Evolutionary conservation across 2,888 invertebrate species (phyloP).

Genomic region (Ditula angustiorana): DNA sequence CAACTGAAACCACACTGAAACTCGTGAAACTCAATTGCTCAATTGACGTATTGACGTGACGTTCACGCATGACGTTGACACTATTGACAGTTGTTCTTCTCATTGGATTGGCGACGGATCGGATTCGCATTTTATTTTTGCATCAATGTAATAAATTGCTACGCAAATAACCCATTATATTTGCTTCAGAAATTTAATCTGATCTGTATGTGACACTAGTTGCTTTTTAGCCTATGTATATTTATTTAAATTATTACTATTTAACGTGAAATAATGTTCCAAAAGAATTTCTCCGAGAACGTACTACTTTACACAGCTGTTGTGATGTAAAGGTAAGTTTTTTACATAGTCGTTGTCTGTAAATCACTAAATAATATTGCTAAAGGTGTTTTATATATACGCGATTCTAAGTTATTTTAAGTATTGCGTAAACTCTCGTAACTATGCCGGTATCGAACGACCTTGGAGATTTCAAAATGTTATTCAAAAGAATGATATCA

Average conservation of each 20-base stretch:
- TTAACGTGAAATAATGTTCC: constrained; percentile 63
- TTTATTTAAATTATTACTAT: constrained; percentile 41
- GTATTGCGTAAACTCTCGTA: constrained; percentile 31
- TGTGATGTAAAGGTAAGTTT: constrained; percentile 72
- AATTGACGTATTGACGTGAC: no score
- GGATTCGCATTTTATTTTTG: constrained; percentile 18
- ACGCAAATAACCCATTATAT: constrained; percentile 45
- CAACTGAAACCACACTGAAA: no score
- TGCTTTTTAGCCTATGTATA: constrained; percentile 44
- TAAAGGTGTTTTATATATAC: neutral
- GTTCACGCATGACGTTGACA: no score
- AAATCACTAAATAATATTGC: constrained; percentile 44
- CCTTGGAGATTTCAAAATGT: constrained; percentile 49
- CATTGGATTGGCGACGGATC: neutral
- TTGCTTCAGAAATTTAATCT: constrained; percentile 44
- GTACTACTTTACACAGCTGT: constrained; percentile 65
- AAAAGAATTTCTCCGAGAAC: constrained; percentile 47
- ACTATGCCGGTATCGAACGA: constrained; percentile 43
- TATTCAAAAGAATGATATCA: constrained; percentile 12
- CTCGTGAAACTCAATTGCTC: no score
- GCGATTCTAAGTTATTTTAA: neutral
- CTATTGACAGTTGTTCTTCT: constrained; percentile 11
- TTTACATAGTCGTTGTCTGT: constrained; percentile 38
- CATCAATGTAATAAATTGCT: constrained; percentile 2
- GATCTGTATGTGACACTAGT: constrained; percentile 43